Evolutionary conservation across 2,797 vertebrate species (phyloP).

Genomic region (Iguana delicatissima): DNA sequence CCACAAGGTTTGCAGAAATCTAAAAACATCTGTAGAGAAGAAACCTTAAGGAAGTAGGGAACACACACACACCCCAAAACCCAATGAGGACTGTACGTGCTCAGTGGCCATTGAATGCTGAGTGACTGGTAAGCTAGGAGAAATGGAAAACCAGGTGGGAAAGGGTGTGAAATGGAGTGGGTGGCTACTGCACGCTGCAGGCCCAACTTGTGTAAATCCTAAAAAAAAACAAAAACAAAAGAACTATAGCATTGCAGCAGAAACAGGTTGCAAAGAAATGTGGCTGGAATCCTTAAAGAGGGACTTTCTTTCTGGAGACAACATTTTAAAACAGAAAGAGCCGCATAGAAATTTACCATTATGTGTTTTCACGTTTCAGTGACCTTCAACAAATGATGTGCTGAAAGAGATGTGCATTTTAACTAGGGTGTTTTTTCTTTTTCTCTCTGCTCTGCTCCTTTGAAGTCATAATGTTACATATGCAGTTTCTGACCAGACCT

Average conservation of each 20-base stretch:
- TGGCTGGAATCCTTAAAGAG: constrained; percentile 79
- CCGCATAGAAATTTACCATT: constrained; percentile 6
- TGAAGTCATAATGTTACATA: constrained; percentile 64
- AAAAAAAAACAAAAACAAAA: not conserved
- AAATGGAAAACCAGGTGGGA: not conserved
- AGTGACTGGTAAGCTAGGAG: not conserved
- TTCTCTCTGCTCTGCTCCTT: constrained; percentile 57
- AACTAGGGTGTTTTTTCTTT: constrained; percentile 63
- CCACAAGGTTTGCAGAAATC: not conserved
- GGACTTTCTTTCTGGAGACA: constrained; percentile 71
- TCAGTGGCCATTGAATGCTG: not conserved
- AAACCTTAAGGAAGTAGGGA: not conserved
- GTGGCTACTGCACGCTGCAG: not conserved
- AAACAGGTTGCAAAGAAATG: constrained; percentile 60
- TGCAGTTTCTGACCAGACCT: constrained; percentile 49
- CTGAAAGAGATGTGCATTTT: constrained; percentile 57
- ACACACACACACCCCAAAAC: not conserved
- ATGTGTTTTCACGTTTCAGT: constrained; percentile 36
- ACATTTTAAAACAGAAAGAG: constrained; percentile 49
- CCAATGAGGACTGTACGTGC: not conserved
- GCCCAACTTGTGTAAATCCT: not conserved
- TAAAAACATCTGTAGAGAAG: not conserved
- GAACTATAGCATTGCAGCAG: constrained; percentile 61
- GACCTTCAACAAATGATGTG: constrained; percentile 14
- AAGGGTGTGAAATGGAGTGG: not conserved